Evolutionary conservation across 2,113 vertebrate species (phyloP).

Genomic region (Progne subis): DNA sequence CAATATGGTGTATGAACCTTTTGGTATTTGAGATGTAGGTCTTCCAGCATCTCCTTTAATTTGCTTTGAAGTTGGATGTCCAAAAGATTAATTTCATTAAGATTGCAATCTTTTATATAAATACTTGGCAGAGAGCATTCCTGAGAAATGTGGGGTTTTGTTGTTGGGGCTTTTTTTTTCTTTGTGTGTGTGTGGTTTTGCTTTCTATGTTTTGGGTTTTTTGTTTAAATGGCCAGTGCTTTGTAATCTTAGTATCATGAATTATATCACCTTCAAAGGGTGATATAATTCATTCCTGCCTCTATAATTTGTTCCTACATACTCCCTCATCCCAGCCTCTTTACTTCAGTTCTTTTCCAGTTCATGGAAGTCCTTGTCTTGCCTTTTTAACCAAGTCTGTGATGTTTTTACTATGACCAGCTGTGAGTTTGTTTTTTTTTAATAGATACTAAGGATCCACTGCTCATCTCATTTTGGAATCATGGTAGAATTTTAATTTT

Average conservation of each 20-base stretch:
- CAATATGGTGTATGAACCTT: background rate
- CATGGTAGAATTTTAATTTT: background rate
- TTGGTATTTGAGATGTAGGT: background rate
- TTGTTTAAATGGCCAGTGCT: background rate
- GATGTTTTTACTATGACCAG: background rate
- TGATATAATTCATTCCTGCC: background rate
- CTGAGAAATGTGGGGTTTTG: background rate
- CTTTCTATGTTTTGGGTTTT: background rate
- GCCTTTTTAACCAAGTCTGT: background rate
- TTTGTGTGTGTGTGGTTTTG: background rate
- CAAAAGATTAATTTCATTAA: background rate
- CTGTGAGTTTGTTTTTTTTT: background rate
- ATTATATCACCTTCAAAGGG: background rate
- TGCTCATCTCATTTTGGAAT: background rate
- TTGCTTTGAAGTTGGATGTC: conserved; percentile 31
- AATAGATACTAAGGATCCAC: background rate
- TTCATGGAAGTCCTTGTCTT: background rate
- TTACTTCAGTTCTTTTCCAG: background rate
- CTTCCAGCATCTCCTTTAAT: background rate
- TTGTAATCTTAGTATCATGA: background rate
- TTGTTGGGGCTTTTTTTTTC: background rate
- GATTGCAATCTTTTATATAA: background rate
- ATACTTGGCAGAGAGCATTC: background rate
- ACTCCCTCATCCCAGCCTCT: background rate
- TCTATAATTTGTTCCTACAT: background rate